Conservation (phyloP, 2,113 vertebrate genomes). For the Shinisaurus crocodilurus region DNA sequence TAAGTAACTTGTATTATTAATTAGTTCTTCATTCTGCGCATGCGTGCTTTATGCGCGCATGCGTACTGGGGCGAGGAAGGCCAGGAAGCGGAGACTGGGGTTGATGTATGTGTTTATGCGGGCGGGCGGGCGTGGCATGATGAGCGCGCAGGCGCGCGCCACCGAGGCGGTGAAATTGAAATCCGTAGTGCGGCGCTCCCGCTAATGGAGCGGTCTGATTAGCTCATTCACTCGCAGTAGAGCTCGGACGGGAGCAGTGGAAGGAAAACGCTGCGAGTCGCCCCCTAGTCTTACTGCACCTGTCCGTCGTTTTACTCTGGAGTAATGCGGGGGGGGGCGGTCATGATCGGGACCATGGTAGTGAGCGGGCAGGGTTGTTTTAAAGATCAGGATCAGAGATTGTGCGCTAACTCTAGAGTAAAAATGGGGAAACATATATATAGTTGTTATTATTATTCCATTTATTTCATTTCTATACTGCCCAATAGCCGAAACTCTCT, state of each 20-base stretch:
- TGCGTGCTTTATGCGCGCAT: not conserved
- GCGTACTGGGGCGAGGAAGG: not conserved
- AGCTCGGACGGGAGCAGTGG: not conserved
- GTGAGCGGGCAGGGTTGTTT: too few relatives aligned
- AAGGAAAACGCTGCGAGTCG: not conserved
- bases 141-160: not conserved
- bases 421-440: too few relatives aligned
- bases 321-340: too few relatives aligned
- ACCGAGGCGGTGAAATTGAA: not conserved
- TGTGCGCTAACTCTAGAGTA: too few relatives aligned
- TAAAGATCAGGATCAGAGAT: too few relatives aligned
- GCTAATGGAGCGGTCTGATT: not conserved
- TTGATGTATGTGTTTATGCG: too few relatives aligned
- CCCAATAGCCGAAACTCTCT: too few relatives aligned
- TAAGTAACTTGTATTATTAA: not conserved
- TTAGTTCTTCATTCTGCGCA: not conserved
- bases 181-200: too few relatives aligned
- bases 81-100: not conserved
- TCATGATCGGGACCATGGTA: too few relatives aligned
- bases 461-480: too few relatives aligned
- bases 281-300: not conserved
- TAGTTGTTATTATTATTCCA: too few relatives aligned
- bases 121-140: not conserved
- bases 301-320: not conserved
- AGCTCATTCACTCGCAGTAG: not conserved